Evolutionary conservation across 2,113 vertebrate genomes (phyloP), one percentile per base, ranked within the genome.

Genomic region (Platysteira castanea): DNA sequence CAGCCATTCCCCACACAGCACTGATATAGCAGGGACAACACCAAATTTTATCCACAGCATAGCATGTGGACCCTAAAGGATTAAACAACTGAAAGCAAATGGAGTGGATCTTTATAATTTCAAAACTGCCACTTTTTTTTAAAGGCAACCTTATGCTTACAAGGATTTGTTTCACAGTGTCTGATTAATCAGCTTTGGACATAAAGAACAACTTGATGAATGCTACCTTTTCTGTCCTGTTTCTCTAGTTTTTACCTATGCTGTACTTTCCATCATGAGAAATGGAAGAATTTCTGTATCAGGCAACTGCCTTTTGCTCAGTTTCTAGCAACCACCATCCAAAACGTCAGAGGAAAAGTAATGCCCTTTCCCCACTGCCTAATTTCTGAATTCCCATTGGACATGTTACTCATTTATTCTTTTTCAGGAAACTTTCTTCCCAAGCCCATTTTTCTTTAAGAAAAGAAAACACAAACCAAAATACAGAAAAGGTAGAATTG

Each of bases 1-100:
- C 18, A 88, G 8, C 30, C 8, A 1, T 44, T 71, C n/a, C 10
- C 24, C 24, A 31, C 0, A 1, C 9, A 56, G 30, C 15, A 6
- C 5, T 53, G 11, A 33, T 27, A 13, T 1, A 64, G 20, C 3
- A 2, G 12, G 2, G 20, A 18, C 59, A 28, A 11, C 18, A 42
- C 7, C 23, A 31, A 26, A 35, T 50, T 93, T 52, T 46, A 56
- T 19, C 31, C 27, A 15, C 22, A 57, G 21, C 27, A 23, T 28
- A 70, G 20, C 8, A 11, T 19, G 11, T 39, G 41, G 49, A 57
- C 9, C 5, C 13, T 52, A 49, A 90, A 30, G 17, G 17, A 49
- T 46, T 71, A 61, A 69, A 39, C 15, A 87, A 60, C 15, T 52
- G 33, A 50, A 89, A 85, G 60, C 7, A 57, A 47, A 79, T 22